Evolutionary conservation across 2,797 vertebrate species (phyloP), one percentile per base, ranked within the genome.

Genomic region (Ictinia mississippiensis): DNA sequence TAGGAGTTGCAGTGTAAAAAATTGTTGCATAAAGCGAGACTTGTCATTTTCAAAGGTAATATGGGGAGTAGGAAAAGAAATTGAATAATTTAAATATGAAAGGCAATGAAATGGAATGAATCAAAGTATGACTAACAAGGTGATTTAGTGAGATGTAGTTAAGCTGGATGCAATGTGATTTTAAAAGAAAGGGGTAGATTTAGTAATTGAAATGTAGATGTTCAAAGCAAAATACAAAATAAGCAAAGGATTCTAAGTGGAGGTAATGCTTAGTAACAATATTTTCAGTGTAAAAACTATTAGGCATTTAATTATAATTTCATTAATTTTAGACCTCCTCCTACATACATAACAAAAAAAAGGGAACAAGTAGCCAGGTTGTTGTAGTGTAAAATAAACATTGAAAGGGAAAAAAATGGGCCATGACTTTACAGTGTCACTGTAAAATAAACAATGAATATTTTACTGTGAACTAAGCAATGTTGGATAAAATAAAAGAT

Each of bases 71-170:
- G 87, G 93, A 67, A n/a, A 62, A 92, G 90, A 71, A 86, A 61
- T 29, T 55, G 83, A 71, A 72, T 92, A 37, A 93, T 93, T 94
- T 94, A 88, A 97, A 95, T 91, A 56, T 85, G 71, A 94, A 90
- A 91, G 85, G 92, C 72, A 81, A 84, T 67, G 86, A 96, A 96
- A 96, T 66, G 70, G 78, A 79, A 85, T 93, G 94, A 95, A 93
- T 96, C 91, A 90, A 95, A 93, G 91, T 90, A 40, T 83, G 96
- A 87, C 93, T 96, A 95, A 96, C 50, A 31, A 95, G 77, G 83
- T 85, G 92, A 85, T 83, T 83, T 91, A 40, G 37, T 56, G 89
- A 92, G 70, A 59, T 79, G 83, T 77, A 59, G 74, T 53, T 58
- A 83, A 83, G 73, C 40, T 89, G 71, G 79, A 86, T 84, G 87